Evolutionary conservation across 2,113 vertebrate genomes (phyloP), one percentile per base, ranked within the genome.

Genomic region (Xerus inauris): DNA sequence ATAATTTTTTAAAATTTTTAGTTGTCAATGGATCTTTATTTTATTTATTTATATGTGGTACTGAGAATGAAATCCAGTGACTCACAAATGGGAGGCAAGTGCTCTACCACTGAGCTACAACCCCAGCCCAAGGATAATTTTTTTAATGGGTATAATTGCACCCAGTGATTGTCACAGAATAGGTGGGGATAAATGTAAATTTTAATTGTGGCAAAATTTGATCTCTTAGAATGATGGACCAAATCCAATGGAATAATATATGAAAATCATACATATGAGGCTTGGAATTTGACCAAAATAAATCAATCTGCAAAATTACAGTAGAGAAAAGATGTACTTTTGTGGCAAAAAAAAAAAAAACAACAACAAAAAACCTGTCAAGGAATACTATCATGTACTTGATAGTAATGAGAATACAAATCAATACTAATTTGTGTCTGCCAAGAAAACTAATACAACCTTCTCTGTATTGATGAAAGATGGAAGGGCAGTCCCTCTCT

Each of bases 311-410:
- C 20, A 45, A 2, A 51, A 79, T 14, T 26, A 28, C 24, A 84
- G 32, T 22, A 26, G 9, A 62, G 30, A 76, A 97, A 6, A 77
- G 9, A 17, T 45, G 22, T 10, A 22, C 5, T 80, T 95, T 94
- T 92, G 32, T 28, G 87, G 0, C 8, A 94, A 24, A 94, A 51
- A 71, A 96, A 96, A 83, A 51, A n/a, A n/a, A n/a, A n/a, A n/a
- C n/a, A n/a, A n/a, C n/a, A n/a, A n/a, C n/a, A n/a, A n/a, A n/a
- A 49, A 49, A 49, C 49, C 10, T 82, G 9, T 64, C 69, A 94
- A 94, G 22, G 6, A 16, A 8, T n/a, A n/a, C n/a, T n/a, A n/a
- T n/a, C n/a, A 26, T 92, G 79, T 73, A 85, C 10, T 89, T 95
- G 96, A 82, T 24, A 54, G 10, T 54, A 79, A 79, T 8, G 69